A percentile compares a stretch with the other conserved stretches of the same genome.
phyloP scores from a whole-genome alignment of 2,113 vertebrate genomes.

The Axis porcinus region DNA sequence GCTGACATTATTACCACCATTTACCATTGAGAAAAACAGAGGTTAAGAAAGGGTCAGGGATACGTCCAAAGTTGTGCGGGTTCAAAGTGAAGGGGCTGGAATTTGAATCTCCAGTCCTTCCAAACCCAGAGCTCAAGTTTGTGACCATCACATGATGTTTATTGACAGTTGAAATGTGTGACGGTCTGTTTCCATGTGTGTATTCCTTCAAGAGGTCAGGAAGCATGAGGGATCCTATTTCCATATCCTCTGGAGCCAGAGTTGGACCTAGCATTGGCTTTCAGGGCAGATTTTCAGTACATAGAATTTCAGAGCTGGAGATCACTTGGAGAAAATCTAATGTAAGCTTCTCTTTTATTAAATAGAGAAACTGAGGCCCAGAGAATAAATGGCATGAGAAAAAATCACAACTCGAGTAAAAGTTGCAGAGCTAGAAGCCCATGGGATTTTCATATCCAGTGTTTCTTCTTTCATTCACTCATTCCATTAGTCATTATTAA shows the following conservation, averaged over 20 bases:
- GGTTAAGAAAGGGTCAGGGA: not conserved
- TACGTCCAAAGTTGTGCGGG: not conserved
- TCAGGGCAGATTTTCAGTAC: not conserved
- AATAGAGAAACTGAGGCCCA: not conserved
- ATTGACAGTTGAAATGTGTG: not conserved
- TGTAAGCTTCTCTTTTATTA: not conserved
- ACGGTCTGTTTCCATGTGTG: accelerated
- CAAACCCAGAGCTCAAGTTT: not conserved
- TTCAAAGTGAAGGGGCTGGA: not conserved
- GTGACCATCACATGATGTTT: not conserved
- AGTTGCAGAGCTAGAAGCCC: not conserved
- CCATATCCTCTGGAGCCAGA: not conserved
- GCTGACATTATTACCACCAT: not conserved
- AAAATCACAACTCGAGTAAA: not conserved
- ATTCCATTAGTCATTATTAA: not conserved
- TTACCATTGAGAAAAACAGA: not conserved
- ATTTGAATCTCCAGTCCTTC: not conserved
- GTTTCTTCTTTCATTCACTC: not conserved
- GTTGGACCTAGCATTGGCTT: not conserved
- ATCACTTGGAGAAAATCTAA: not conserved
- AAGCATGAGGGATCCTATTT: not conserved
- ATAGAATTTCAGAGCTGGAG: not conserved
- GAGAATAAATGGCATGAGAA: not conserved
- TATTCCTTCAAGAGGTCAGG: not conserved
- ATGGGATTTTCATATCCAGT: not conserved